Evolutionary conservation across 2,797 vertebrate genomes (phyloP).

Genomic region (Sebastes glaucus): DNA sequence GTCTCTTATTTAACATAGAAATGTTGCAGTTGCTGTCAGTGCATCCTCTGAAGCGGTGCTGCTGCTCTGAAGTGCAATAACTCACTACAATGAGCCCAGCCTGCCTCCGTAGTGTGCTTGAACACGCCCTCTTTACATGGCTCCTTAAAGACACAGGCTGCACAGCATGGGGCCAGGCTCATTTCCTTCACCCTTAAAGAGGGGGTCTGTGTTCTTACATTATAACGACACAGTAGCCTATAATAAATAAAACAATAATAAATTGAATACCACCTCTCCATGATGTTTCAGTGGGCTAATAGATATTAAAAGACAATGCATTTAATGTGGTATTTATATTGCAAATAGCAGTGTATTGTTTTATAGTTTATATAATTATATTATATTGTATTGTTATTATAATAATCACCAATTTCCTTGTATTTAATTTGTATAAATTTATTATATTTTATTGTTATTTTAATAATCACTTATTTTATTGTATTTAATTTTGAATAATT

Average conservation of each 20-base stretch:
- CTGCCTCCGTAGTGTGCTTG: constrained; percentile 42
- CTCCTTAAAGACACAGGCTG: constrained; percentile 76
- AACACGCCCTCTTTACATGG: constrained; percentile 71
- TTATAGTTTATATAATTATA: no score
- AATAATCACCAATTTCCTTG: no score
- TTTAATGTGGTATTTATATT: neutral
- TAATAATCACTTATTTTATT: no score
- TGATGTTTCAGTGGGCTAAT: neutral
- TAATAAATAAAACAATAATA: neutral
- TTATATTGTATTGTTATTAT: no score
- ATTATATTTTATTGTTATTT: no score
- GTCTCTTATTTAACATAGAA: neutral
- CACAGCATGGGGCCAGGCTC: constrained; percentile 21
- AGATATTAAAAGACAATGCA: neutral
- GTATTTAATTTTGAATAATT: no score
- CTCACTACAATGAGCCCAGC: constrained; percentile 54
- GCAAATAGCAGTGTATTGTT: neutral
- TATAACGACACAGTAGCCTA: neutral
- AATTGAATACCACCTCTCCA: neutral
- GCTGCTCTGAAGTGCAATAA: constrained; percentile 48
- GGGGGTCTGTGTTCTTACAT: neutral
- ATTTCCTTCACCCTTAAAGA: neutral
- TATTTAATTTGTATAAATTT: no score
- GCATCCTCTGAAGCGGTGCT: constrained; percentile 53
- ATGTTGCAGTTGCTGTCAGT: constrained; percentile 4